Base-by-base conservation (phyloP, 2,888 invertebrate genomes). In the Acanthosoma haemorrhoidale region DNA sequence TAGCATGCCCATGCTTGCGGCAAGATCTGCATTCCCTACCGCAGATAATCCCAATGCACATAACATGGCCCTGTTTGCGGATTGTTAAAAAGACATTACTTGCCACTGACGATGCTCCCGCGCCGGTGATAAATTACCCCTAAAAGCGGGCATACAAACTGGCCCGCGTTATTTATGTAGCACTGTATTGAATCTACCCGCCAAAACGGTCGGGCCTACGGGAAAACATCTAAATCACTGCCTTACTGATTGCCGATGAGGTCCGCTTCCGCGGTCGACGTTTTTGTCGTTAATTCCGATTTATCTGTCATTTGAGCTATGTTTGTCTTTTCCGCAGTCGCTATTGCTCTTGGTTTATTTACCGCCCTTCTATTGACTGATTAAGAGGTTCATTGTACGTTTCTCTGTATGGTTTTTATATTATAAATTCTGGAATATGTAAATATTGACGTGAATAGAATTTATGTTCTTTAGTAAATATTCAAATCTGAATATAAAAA, bases 51-150 rank as follows among this genome's bases (percentile, higher is more conserved):
- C n/a, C n/a, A n/a, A n/a, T n/a, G n/a, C n/a, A n/a, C n/a, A n/a
- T n/a, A n/a, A n/a, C 3, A 43, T 4, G 25, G 4, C 25, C 25
- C 21, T 51, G 51, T 51, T 51, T 51, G n/a, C 51, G n/a, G 25
- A 51, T 51, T 51, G 51, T 51, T 51, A 51, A 51, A 51, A 51
- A 51, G 51, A 51, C 51, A 51, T 51, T 51, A 51, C 21, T n/a
- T n/a, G n/a, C 38, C 38, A 6, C 38, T 38, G 4, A 4, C 8
- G 13, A 5, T 25, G 4, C 18, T 2, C n/a, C 25, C 2, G 25
- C 5, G 25, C n/a, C 13, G 21, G n/a, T 25, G n/a, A 51, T 51
- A 51, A 51, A 51, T 51, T 51, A 29, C 25, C 18, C 25, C 51
- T 25, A 3, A 51, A 51, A 51, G 29, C 25, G 21, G 51, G n/a